phyloP scores from a whole-genome alignment of 2,888 invertebrate species.

The Craniophora ligustri region DNA sequence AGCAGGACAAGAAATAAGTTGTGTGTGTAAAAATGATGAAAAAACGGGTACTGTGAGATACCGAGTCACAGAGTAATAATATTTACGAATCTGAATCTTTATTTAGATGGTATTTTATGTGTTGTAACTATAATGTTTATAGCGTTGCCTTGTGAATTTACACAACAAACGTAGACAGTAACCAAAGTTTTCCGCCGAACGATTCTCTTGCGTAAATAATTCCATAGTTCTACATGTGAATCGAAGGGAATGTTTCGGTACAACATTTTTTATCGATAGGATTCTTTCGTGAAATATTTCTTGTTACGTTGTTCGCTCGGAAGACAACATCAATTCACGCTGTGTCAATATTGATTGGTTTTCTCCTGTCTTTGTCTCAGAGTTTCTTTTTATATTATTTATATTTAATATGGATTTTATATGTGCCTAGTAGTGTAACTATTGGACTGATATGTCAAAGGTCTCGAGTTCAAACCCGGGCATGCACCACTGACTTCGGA shows the following conservation, averaged over 20 bases:
- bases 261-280: neutral
- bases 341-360: neutral
- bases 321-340: neutral
- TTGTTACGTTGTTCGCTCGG: neutral
- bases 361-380: neutral
- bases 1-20: too few relatives aligned
- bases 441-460: too few relatives aligned
- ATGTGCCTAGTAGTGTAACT: too few relatives aligned
- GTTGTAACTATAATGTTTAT: conserved; percentile 24
- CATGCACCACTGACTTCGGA: too few relatives aligned
- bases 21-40: too few relatives aligned
- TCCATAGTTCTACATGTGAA: neutral
- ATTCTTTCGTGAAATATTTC: conserved; percentile 5
- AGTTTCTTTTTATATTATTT: too few relatives aligned
- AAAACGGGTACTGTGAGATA: too few relatives aligned
- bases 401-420: too few relatives aligned
- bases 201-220: conserved; percentile 17
- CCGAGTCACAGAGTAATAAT: conserved; percentile 28
- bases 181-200: conserved; percentile 21
- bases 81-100: conserved; percentile 36
- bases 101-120: conserved; percentile 31
- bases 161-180: conserved; percentile 23
- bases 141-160: conserved; percentile 14
- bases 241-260: neutral
- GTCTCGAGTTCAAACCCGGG: too few relatives aligned